A percentile compares a stretch with the other conserved stretches of the same genome.
phyloP scores from a whole-genome alignment of 2,797 vertebrate genomes.

The Chromis chromis region DNA sequence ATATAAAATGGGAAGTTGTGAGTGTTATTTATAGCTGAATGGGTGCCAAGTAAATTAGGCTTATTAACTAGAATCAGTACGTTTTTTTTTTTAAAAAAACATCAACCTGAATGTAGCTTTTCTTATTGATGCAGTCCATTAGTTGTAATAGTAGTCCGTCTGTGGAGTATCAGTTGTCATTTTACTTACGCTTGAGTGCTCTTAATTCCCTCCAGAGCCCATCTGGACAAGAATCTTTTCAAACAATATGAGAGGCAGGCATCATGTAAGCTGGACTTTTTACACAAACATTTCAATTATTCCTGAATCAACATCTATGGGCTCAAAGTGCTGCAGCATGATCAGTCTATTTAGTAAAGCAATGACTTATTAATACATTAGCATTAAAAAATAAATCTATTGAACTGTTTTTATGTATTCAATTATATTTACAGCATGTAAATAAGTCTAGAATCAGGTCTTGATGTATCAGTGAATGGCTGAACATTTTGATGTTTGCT shows the following conservation, averaged over 20 bases:
- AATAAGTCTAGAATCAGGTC: background rate
- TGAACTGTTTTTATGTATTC: too few species aligned
- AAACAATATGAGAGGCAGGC: slow-evolving; percentile 41
- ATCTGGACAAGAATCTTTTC: slow-evolving; percentile 62
- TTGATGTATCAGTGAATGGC: background rate
- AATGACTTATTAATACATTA: background rate
- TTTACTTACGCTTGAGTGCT: slow-evolving; percentile 68
- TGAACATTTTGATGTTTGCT: background rate
- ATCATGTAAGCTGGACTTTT: slow-evolving; percentile 14
- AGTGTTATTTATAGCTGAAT: slow-evolving; percentile 48
- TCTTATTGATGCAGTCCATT: slow-evolving; percentile 72
- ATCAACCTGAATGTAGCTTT: slow-evolving; percentile 50
- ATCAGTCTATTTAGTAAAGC: background rate
- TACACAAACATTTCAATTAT: slow-evolving; percentile 9
- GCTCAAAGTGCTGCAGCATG: background rate
- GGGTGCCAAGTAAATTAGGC: slow-evolving; percentile 61
- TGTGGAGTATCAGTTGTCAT: slow-evolving; percentile 75
- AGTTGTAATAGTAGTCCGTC: slow-evolving; percentile 70
- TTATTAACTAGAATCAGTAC: slow-evolving; percentile 65
- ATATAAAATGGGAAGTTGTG: slow-evolving; percentile 67
- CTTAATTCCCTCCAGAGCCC: slow-evolving; percentile 68
- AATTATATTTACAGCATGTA: background rate
- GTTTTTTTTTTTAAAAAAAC: slow-evolving; percentile 27
- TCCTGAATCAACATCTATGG: slow-evolving; percentile 7
- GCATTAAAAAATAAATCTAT: background rate